Conservation (phyloP, 2,797 vertebrate genomes). For the Syngnathus acus region DNA sequence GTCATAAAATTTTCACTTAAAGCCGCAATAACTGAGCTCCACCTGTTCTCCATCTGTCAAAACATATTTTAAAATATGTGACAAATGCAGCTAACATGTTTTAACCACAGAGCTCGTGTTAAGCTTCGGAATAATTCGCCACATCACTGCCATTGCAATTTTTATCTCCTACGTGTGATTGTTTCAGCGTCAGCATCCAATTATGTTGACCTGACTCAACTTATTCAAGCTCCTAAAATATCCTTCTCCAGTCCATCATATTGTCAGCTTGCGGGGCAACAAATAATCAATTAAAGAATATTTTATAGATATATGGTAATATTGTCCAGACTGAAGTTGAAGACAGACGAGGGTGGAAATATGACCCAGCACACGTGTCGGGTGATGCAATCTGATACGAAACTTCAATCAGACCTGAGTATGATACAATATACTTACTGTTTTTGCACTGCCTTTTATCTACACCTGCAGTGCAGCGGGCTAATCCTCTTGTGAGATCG, state of each 20-base stretch:
- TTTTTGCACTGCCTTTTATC: neutral
- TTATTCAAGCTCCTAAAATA: neutral
- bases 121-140: neutral
- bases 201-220: neutral
- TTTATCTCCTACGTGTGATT: neutral
- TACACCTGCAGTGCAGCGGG: neutral
- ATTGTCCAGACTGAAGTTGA: neutral
- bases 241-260: neutral
- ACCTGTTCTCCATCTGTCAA: constrained; percentile 2
- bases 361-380: neutral
- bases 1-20: neutral
- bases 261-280: neutral
- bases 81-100: neutral
- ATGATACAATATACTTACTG: neutral
- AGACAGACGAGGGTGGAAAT: neutral
- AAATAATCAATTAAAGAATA: neutral
- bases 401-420: neutral
- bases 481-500: neutral
- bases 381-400: neutral
- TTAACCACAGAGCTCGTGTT: neutral
- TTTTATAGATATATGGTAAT: neutral
- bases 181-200: neutral
- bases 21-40: neutral
- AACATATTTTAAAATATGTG: neutral
- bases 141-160: neutral